Percentiles rank a stretch among this genome's conserved stretches.
Evolutionary conservation across 2,888 invertebrate genomes (phyloP).

Genomic region (Galeopsomyia nigrocyanea): DNA sequence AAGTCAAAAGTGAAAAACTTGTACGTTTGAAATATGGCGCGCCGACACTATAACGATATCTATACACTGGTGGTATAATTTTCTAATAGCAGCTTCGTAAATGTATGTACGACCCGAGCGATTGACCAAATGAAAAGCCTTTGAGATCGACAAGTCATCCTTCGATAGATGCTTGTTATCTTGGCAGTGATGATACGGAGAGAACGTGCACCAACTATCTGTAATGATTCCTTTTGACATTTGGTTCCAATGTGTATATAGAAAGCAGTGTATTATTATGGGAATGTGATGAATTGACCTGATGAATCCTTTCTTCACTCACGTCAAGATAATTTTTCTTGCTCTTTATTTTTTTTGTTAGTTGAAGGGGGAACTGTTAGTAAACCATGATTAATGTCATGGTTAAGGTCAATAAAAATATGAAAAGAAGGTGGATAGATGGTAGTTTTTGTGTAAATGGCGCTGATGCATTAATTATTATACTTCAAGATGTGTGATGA

Average conservation of each 20-base stretch:
- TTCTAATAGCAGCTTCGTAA: conserved; percentile 19
- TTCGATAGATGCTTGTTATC: conserved; percentile 10
- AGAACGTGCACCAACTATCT: neutral
- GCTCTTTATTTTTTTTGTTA: neutral
- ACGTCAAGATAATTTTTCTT: neutral
- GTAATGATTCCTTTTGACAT: conserved; percentile 10
- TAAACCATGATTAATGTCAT: conserved; percentile 19
- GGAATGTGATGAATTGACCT: conserved; percentile 11
- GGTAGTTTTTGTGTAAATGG: conserved; percentile 5
- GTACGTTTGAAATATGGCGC: neutral
- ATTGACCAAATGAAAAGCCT: no score
- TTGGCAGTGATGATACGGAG: no score
- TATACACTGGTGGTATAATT: neutral
- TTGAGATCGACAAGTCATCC: conserved; percentile 27
- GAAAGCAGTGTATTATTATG: neutral
- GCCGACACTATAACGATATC: neutral
- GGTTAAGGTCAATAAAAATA: conserved; percentile 12
- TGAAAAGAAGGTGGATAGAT: neutral
- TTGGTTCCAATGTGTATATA: neutral
- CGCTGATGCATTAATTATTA: no score
- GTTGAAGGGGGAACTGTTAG: neutral
- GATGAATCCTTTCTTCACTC: conserved; percentile 19
- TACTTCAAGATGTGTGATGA: no score
- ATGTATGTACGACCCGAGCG: neutral
- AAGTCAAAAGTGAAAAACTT: conserved; percentile 4